These are phyloP conservation scores for Eudyptes chrysolophus DNA, from an alignment of 2,113 vertebrate species.

Conservation along the genomic window DNA sequence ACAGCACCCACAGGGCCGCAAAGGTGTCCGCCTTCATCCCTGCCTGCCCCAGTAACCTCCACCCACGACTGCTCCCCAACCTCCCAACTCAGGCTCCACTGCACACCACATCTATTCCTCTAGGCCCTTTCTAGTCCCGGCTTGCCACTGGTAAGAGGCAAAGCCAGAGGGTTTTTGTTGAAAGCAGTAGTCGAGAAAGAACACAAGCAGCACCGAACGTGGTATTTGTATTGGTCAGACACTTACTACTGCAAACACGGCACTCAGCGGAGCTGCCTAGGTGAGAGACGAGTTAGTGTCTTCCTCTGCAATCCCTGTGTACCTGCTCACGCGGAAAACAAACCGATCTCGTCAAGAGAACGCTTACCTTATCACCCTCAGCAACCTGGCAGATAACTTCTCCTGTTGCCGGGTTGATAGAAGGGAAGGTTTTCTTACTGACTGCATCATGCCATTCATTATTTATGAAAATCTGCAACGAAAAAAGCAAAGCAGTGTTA, in stretches of 20 bases:
- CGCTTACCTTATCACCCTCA: slow-evolving; percentile 85
- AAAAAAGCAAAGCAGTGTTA: not conserved
- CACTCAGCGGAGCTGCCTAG: not conserved
- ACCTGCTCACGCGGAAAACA: accelerated
- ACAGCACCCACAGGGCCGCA: not conserved
- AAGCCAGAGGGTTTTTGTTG: not conserved
- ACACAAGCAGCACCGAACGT: accelerated
- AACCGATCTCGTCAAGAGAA: not conserved
- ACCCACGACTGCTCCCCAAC: not conserved
- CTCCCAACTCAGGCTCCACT: not conserved
- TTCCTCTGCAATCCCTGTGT: not conserved
- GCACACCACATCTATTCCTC: not conserved
- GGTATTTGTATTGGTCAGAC: not conserved
- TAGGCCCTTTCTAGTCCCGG: not conserved
- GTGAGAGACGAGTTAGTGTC: not conserved
- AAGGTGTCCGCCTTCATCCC: not conserved
- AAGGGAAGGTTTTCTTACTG: slow-evolving; percentile 89
- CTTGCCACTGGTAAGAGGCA: not conserved
- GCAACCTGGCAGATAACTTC: slow-evolving; percentile 94
- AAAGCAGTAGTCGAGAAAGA: not conserved
- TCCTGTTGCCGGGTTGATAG: slow-evolving; percentile 89
- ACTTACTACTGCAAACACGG: not conserved
- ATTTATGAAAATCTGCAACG: slow-evolving; percentile 90
- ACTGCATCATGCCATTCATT: slow-evolving; percentile 91
- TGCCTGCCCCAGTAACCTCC: not conserved